Percentiles rank a stretch among this genome's conserved stretches.
Conservation (phyloP, 2,113 vertebrate genomes). For the Tyrannus savana region DNA sequence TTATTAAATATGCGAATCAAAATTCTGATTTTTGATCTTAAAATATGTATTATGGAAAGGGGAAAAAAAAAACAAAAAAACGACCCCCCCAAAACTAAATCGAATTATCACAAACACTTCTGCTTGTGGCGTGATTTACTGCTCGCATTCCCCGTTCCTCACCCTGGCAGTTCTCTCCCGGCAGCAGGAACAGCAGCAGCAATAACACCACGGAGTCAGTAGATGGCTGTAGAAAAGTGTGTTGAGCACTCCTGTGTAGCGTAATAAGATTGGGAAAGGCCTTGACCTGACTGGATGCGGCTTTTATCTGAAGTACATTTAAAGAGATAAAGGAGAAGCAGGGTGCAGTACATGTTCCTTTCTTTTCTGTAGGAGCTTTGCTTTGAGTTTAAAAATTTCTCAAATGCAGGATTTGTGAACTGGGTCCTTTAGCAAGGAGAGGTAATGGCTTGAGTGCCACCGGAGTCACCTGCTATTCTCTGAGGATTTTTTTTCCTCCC, state of each 20-base stretch:
- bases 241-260: conserved; percentile 58
- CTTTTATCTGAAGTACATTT: conserved; percentile 86
- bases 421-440: conserved; percentile 30
- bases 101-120: not conserved
- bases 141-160: not conserved
- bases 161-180: not conserved
- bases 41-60: not conserved
- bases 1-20: not conserved
- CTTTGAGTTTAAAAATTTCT: conserved; percentile 68
- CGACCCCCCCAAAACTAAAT: not conserved
- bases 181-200: conserved; percentile 55
- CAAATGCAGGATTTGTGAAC: conserved; percentile 41
- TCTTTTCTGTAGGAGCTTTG: conserved; percentile 68
- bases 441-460: conserved; percentile 54
- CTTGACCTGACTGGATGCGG: conserved; percentile 80
- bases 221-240: conserved; percentile 89
- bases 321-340: conserved; percentile 82
- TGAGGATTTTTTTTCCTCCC: not conserved
- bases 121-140: not conserved
- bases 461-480: conserved; percentile 43
- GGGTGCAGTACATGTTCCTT: conserved; percentile 70
- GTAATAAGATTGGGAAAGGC: conserved; percentile 80
- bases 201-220: conserved; percentile 78
- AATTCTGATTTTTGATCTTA: not conserved
- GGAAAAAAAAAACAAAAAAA: not conserved